Evolutionary conservation across 2,797 vertebrate genomes (phyloP), one percentile per base, ranked within the genome.

Genomic region (Chromobotia macracanthus): DNA sequence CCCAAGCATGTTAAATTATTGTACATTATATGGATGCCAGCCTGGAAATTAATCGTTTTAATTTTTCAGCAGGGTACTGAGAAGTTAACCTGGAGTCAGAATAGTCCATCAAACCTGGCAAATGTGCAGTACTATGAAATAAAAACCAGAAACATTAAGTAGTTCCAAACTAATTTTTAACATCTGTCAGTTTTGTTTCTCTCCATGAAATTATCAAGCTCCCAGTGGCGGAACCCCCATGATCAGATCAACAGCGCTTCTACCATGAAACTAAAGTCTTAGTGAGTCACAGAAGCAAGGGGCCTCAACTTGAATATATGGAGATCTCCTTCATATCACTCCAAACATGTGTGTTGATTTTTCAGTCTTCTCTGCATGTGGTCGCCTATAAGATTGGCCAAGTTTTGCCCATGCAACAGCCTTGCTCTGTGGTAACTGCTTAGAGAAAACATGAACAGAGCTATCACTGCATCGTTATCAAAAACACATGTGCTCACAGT

Each of bases 281-380:
- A 67, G 65, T 58, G 65, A 78, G 72, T 80, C 53, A 55, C 75
- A 68, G 70, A 82, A 80, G 81, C 55, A 77, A 53, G 19, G 46
- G 71, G 55, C 67, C 67, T 72, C 70, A 68, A 69, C 65, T 76
- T 61, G 41, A 81, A 79, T 68, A 53, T 61, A 46, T 46, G 18
- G 21, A 51, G 67, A 79, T 76, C 76, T 70, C 50, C 63, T 61
- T 53, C 25, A 50, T 79, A 44, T 76, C 50, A 69, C 72, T 69
- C 28, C 50, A 79, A 81, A 80, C 63, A 77, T 77, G 68, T 64
- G 75, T 58, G 18, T 16, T 28, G 72, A 58, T 53, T 64, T 60
- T 58, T 82, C 31, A 58, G 21, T 80, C 51, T n/a, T 66, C 72
- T 76, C 84, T 79, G 81, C 81, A 83, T 85, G 81, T 85, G 81